phyloP scores from a whole-genome alignment of 1,140 invertebrate species.

The Procambarus clarkii region DNA sequence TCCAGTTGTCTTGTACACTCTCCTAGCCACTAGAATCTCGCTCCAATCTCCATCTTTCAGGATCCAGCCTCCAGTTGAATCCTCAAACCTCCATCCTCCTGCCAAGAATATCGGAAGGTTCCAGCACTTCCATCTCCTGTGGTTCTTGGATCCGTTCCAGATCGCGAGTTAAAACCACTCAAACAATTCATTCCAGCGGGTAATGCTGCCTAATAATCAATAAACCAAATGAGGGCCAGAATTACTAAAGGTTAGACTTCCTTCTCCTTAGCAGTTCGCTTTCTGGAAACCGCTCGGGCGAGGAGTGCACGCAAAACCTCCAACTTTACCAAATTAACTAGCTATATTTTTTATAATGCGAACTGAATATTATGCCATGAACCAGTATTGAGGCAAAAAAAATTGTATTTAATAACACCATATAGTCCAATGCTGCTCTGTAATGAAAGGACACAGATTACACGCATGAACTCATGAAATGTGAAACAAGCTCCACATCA shows the following conservation, averaged over 20 bases:
- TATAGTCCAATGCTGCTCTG: too few species aligned
- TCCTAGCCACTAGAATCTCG: too few species aligned
- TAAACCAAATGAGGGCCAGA: not conserved
- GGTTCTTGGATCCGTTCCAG: not conserved
- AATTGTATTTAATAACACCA: not conserved
- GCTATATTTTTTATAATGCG: not conserved
- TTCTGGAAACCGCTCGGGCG: not conserved
- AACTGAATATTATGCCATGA: not conserved
- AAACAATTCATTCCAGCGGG: slow-evolving; percentile 26
- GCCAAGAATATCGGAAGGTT: not conserved
- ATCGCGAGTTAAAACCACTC: slow-evolving; percentile 22
- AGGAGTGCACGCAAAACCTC: not conserved
- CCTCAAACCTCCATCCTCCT: not conserved
- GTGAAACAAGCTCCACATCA: too few species aligned
- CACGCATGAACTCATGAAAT: too few species aligned
- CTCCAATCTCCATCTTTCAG: too few species aligned
- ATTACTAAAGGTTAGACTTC: slow-evolving; percentile 25
- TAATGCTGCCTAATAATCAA: slow-evolving; percentile 39
- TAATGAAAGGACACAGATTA: too few species aligned
- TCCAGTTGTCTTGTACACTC: too few species aligned
- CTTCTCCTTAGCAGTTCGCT: not conserved
- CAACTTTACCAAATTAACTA: not conserved
- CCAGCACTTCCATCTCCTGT: not conserved
- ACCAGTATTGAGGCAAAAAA: not conserved
- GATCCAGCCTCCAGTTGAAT: too few species aligned